Evolutionary conservation across 2,888 invertebrate genomes (phyloP).

Genomic region (Trachelus stipa): DNA sequence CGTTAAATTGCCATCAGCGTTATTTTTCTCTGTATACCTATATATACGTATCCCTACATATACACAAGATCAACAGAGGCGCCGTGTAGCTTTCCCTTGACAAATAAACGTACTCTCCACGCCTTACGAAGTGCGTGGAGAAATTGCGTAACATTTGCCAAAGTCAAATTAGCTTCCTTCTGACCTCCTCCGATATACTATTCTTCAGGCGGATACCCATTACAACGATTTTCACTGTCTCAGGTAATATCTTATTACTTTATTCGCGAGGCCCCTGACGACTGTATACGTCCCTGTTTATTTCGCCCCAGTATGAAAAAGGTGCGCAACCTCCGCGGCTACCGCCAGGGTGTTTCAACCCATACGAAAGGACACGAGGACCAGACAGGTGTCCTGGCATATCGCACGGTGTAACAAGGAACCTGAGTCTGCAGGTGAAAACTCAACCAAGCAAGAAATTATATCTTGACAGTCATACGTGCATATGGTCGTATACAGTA

Average conservation of each 20-base stretch:
- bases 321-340: not conserved
- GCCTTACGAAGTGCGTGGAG: not conserved
- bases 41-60: not conserved
- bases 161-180: not conserved
- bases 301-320: not conserved
- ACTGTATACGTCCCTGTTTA: not conserved
- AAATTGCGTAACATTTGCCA: not conserved
- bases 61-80: not conserved
- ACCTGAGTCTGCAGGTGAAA: conserved; percentile 38
- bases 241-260: not conserved
- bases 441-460: conserved; percentile 51
- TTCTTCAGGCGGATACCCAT: not conserved
- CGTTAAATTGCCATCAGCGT: not conserved
- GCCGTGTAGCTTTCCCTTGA: conserved; percentile 40
- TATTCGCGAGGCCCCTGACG: not conserved
- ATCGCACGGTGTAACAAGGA: not conserved
- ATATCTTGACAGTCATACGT: conserved; percentile 29
- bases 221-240: not conserved
- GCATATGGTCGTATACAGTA: not conserved
- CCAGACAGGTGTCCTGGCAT: not conserved
- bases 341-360: not conserved
- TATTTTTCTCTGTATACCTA: not conserved
- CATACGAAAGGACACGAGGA: not conserved
- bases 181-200: not conserved
- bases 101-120: conserved; percentile 20